Conservation (phyloP, 2,797 vertebrate species). For the Emys orbicularis region DNA sequence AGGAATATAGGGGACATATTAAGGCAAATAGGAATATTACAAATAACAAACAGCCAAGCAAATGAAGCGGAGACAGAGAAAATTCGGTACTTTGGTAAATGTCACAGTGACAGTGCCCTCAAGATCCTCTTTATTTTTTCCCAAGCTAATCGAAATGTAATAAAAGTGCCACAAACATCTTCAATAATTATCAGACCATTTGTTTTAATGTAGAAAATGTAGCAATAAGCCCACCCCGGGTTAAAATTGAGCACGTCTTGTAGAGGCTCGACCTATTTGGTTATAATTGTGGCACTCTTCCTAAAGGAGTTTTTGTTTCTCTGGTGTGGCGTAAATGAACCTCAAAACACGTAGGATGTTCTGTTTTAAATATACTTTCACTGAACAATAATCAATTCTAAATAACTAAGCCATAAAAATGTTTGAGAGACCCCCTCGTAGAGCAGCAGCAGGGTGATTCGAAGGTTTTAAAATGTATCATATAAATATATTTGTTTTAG, state of each 20-base stretch:
- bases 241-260: rapidly evolving
- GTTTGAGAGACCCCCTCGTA: background rate
- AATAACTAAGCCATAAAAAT: background rate
- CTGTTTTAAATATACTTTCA: background rate
- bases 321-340: background rate
- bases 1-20: background rate
- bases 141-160: background rate
- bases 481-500: background rate
- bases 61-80: background rate
- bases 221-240: background rate
- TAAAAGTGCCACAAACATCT: background rate
- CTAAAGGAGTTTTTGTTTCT: background rate
- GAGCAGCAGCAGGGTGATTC: background rate
- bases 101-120: rapidly evolving
- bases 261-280: background rate
- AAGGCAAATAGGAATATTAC: background rate
- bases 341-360: background rate
- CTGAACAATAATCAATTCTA: background rate
- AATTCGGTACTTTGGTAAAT: background rate
- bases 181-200: background rate
- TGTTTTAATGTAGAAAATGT: background rate
- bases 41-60: background rate
- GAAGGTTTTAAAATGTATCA: background rate
- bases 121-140: background rate
- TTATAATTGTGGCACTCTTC: background rate